Conservation (phyloP, 1,140 invertebrate genomes). For the Agraylea sexmaculata region DNA sequence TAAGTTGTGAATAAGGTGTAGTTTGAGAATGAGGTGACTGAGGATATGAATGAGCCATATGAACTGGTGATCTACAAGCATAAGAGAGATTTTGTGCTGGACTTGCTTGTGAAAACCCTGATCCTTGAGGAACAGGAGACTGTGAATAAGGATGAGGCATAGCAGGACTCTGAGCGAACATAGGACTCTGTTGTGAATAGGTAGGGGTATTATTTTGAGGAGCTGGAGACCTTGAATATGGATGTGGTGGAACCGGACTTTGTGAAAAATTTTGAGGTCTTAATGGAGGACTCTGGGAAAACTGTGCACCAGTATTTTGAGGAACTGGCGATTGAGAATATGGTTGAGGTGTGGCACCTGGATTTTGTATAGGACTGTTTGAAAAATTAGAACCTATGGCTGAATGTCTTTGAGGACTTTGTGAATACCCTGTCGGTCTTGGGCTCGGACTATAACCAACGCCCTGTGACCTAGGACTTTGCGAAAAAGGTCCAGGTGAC, state of each 20-base stretch:
- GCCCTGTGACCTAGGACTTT: slow-evolving; percentile 19
- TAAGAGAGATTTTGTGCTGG: slow-evolving; percentile 20
- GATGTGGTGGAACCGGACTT: slow-evolving; percentile 20
- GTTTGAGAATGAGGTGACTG: slow-evolving; percentile 25
- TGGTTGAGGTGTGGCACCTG: slow-evolving; percentile 11
- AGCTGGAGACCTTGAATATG: slow-evolving; percentile 21
- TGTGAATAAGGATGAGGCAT: slow-evolving; percentile 24
- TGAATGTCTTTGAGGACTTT: slow-evolving; percentile 20
- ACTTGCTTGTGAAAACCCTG: slow-evolving; percentile 22
- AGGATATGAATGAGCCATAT: slow-evolving; percentile 24
- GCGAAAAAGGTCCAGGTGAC: slow-evolving; percentile 21
- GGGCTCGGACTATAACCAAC: slow-evolving; percentile 21
- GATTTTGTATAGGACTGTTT: slow-evolving; percentile 20
- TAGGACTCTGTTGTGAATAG: slow-evolving; percentile 26
- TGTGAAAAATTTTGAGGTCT: slow-evolving; percentile 24
- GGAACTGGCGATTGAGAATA: slow-evolving; percentile 25
- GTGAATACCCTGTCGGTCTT: slow-evolving; percentile 20
- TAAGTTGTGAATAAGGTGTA: slow-evolving; percentile 29
- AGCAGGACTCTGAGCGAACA: slow-evolving; percentile 33
- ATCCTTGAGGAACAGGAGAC: slow-evolving; percentile 19
- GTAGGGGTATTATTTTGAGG: slow-evolving; percentile 23
- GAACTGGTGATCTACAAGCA: slow-evolving; percentile 18
- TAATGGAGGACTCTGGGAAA: slow-evolving; percentile 24
- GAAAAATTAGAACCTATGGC: slow-evolving; percentile 13
- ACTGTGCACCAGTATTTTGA: slow-evolving; percentile 25